phyloP scores from a whole-genome alignment of 2,113 vertebrate species.

The Hippoglossus stenolepis region DNA sequence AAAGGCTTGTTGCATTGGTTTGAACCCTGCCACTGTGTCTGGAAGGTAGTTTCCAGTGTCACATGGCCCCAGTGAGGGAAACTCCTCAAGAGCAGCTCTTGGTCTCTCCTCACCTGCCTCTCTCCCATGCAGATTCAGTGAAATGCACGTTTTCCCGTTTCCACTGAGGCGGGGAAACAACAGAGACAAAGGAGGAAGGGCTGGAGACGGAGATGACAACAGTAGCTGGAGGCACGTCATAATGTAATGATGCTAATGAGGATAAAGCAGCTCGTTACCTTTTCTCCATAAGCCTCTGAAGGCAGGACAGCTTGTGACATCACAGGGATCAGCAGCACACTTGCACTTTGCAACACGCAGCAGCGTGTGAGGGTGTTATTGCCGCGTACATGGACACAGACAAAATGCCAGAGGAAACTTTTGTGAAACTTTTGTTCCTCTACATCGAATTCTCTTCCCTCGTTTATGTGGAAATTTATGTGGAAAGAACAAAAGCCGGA shows the following conservation, averaged over 20 bases:
- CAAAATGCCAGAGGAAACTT: background rate
- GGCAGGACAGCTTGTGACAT: conserved; percentile 70
- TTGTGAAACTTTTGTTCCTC: background rate
- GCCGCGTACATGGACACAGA: background rate
- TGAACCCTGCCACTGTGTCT: no score
- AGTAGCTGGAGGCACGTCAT: conserved; percentile 56
- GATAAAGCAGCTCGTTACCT: conserved; percentile 65
- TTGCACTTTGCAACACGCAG: conserved; percentile 36
- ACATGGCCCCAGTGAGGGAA: no score
- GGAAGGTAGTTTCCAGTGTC: no score
- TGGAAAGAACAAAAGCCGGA: background rate
- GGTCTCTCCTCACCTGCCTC: background rate
- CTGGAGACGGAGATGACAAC: conserved; percentile 35
- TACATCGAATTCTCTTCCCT: background rate
- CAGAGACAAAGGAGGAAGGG: background rate
- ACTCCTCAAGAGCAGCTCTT: no score
- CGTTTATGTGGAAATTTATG: background rate
- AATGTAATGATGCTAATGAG: conserved; percentile 70
- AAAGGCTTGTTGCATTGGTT: no score
- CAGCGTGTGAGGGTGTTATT: background rate
- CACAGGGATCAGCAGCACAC: conserved; percentile 44
- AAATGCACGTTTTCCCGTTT: background rate
- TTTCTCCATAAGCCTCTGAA: conserved; percentile 69
- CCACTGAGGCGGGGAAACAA: background rate
- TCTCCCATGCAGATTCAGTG: background rate